Evolutionary conservation across 2,113 vertebrate genomes (phyloP).

Genomic region (Microtus ochrogaster): DNA sequence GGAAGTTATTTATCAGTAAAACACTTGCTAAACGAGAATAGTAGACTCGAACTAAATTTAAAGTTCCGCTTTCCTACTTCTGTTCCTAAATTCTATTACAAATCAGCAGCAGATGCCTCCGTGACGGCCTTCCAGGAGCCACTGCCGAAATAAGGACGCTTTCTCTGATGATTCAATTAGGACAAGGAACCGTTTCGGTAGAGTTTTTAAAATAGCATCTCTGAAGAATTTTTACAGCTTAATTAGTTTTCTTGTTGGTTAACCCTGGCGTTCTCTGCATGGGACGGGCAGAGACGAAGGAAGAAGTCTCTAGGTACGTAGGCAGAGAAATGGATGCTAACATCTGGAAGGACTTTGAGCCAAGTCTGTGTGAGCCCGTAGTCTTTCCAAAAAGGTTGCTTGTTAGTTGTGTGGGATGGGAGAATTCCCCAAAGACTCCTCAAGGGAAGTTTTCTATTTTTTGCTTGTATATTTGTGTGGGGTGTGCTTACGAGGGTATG

Average conservation of each 20-base stretch:
- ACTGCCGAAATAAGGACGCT: slow-evolving; percentile 53
- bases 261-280: background rate
- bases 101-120: slow-evolving; percentile 62
- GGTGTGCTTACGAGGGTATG: background rate
- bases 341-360: background rate
- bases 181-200: slow-evolving; percentile 31
- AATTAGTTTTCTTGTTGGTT: slow-evolving; percentile 62
- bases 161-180: slow-evolving; percentile 57
- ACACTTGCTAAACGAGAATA: slow-evolving; percentile 58
- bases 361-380: background rate
- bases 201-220: slow-evolving; percentile 59
- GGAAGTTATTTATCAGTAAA: slow-evolving; percentile 69
- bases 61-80: slow-evolving; percentile 54
- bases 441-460: background rate
- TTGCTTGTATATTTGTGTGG: background rate
- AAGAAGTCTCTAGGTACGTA: background rate
- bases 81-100: slow-evolving; percentile 51
- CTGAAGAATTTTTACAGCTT: slow-evolving; percentile 64
- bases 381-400: background rate
- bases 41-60: slow-evolving; percentile 43
- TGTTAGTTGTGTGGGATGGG: background rate
- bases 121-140: slow-evolving; percentile 53
- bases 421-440: background rate
- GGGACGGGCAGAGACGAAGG: background rate
- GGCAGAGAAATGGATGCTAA: background rate